Evolutionary conservation across 2,888 invertebrate genomes (phyloP), one percentile per base, ranked within the genome.

Genomic region (Thecocarcelia acutangulata): DNA sequence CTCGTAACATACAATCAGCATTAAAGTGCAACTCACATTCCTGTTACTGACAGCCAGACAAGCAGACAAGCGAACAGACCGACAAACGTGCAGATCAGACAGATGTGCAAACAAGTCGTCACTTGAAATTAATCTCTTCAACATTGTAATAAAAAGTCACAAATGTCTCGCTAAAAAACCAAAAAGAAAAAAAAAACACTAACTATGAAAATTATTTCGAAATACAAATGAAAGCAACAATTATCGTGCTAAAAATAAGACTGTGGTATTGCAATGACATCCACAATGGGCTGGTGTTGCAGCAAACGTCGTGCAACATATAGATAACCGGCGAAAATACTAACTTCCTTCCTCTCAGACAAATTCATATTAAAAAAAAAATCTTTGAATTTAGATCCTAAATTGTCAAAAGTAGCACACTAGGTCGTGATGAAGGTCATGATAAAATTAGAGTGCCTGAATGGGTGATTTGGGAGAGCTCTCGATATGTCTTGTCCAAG

Each of bases 101-200:
- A 66, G 74, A 58, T 24, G 50, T 46, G 64, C 56, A 58, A 48
- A 68, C 50, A 54, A 76, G 24, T 69, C 44, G 61, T 69, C 69
- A 76, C 33, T 40, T n/a, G 46, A 28, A 42, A 61, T 76, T 69
- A 76, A 61, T 69, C 69, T 61, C 54, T 63, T 37, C 54, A 73
- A 79, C 72, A 79, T 46, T 79, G 59, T 73, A 42, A 19, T 37
- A 52, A 59, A 79, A 70, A 69, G 17, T 54, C 61, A 64, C 19
- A 64, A 70, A 72, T 70, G 33, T 58, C 50, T 72, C 64, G 17
- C 61, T 46, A n/a, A 56, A 54, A 33, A 42, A 56, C 56, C 48
- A 33, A 33, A 33, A 33, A 33, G 1, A 33, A 33, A 33, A 33
- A 33, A 33, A 5, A 9, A 5, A 33, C 5, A 33, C 33, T 1